Conservation (phyloP, 2,113 vertebrate genomes). For the Menura novaehollandiae region DNA sequence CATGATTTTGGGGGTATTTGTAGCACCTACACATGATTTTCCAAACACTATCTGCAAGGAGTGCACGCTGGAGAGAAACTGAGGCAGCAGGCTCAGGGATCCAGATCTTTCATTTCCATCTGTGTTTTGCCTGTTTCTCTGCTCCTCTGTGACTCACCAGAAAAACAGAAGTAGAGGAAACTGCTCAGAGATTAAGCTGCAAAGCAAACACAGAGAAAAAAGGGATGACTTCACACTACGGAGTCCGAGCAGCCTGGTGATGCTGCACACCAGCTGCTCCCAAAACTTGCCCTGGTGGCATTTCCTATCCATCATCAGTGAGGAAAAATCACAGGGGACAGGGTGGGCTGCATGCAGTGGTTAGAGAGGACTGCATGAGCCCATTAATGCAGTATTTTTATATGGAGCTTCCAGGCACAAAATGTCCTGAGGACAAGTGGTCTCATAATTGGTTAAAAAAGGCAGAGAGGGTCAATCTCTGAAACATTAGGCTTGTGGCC, state of each 20-base stretch:
- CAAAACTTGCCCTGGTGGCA: not conserved
- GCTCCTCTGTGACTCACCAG: constrained; percentile 9
- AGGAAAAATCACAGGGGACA: too few relatives aligned
- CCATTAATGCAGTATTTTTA: not conserved
- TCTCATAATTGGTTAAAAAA: not conserved
- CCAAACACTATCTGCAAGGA: not conserved
- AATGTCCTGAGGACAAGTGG: not conserved
- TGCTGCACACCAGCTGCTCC: not conserved
- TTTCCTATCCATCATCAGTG: not conserved
- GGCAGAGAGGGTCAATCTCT: not conserved
- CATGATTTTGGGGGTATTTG: too few relatives aligned
- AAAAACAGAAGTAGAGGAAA: not conserved
- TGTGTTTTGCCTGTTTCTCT: not conserved
- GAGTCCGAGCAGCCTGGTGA: not conserved
- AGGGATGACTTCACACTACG: not conserved
- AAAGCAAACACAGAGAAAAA: constrained; percentile 3
- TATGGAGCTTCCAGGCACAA: not conserved
- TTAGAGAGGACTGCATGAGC: fast-evolving
- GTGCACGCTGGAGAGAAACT: not conserved
- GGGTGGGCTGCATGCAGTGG: not conserved
- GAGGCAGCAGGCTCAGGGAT: not conserved
- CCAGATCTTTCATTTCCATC: not conserved
- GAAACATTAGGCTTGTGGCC: not conserved
- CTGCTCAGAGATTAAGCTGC: not conserved
- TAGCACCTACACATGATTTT: not conserved